Percentiles rank a stretch among this genome's conserved stretches.
phyloP scores from a whole-genome alignment of 2,113 vertebrate species.

The Blennius ocellaris region DNA sequence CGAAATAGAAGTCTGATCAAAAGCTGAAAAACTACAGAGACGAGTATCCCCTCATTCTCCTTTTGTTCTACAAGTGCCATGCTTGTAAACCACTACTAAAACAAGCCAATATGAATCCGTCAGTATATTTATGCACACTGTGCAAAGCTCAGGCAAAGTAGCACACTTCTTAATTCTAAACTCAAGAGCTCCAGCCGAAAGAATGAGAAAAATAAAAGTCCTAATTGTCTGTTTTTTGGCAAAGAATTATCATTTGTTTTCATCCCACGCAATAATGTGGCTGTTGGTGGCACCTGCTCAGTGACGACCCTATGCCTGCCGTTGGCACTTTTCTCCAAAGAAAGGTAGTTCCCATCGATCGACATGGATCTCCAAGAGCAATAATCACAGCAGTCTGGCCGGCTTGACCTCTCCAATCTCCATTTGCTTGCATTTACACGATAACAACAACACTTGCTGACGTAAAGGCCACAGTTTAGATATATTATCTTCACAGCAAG shows the following conservation, averaged over 20 bases:
- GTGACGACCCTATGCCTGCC: slow-evolving; percentile 3
- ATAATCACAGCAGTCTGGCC: slow-evolving; percentile 44
- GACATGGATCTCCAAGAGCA: slow-evolving; percentile 34
- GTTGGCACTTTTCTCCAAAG: slow-evolving; percentile 15
- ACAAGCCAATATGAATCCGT: slow-evolving; percentile 59
- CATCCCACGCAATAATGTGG: slow-evolving; percentile 18
- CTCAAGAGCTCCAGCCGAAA: slow-evolving; percentile 1
- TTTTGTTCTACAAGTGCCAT: slow-evolving; percentile 55
- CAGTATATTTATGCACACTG: slow-evolving; percentile 35
- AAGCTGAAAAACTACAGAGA: slow-evolving; percentile 53
- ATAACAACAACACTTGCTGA: slow-evolving; percentile 29
- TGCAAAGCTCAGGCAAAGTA: slow-evolving; percentile 30
- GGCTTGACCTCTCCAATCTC: slow-evolving; percentile 42
- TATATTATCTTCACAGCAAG: background rate
- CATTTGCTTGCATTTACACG: slow-evolving; percentile 54
- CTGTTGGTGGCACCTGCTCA: slow-evolving; percentile 18
- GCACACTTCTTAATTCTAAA: slow-evolving; percentile 40
- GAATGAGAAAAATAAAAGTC: background rate
- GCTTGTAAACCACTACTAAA: slow-evolving; percentile 51
- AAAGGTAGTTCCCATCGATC: slow-evolving; percentile 28
- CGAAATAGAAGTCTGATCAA: slow-evolving; percentile 52
- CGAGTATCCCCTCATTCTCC: slow-evolving; percentile 37
- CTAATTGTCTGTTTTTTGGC: slow-evolving; percentile 19
- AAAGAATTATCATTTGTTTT: slow-evolving; percentile 31
- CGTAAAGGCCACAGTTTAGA: slow-evolving; percentile 40